A percentile compares a stretch with the other conserved stretches of the same genome.
Evolutionary conservation across 2,797 vertebrate genomes (phyloP).

Genomic region (Mus spretus): DNA sequence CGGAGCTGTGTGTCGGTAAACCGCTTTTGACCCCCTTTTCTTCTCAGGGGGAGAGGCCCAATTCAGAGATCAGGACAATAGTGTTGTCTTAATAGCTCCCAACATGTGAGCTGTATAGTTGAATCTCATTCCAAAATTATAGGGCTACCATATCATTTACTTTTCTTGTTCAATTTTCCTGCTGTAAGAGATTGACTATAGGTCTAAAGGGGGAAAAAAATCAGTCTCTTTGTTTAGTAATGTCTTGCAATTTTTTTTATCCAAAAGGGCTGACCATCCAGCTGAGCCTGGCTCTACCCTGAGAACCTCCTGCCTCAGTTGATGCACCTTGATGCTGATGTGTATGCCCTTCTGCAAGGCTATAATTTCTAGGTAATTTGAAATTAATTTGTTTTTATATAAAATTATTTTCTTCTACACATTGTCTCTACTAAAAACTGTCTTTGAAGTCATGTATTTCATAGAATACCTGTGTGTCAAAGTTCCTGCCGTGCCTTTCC

Average conservation of each 20-base stretch:
- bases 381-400: neutral
- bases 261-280: neutral
- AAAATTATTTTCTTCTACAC: neutral
- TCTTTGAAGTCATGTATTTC: neutral
- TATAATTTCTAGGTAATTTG: neutral
- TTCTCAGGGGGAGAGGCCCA: no score
- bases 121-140: conserved; percentile 27
- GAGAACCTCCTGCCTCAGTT: neutral
- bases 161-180: conserved; percentile 22
- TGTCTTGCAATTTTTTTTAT: neutral
- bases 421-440: neutral
- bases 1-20: no score
- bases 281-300: neutral
- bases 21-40: no score
- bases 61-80: no score
- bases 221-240: neutral
- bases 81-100: no score
- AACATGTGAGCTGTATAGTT: neutral
- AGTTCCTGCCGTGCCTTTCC: neutral
- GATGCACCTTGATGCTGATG: neutral
- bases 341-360: neutral
- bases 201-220: conserved; percentile 28
- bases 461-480: neutral
- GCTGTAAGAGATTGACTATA: conserved; percentile 2
- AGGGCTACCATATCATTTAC: neutral